These are phyloP conservation scores for Plumapathes pennacea DNA, from an alignment of 92 coral and sea anemone genomes.

Conservation along the genomic window DNA sequence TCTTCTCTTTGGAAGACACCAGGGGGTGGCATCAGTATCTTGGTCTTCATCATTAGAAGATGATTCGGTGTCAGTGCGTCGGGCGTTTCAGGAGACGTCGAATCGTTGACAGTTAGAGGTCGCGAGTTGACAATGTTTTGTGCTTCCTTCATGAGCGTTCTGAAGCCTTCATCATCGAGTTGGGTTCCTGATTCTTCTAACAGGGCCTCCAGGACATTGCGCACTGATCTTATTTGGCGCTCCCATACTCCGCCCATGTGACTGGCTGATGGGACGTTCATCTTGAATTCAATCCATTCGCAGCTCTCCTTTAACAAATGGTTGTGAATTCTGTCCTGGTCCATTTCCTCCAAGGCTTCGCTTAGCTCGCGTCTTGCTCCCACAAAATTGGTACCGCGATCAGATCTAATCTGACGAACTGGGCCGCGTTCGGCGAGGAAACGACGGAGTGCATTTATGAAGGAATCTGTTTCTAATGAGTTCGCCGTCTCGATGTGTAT, in stretches of 20 bases:
- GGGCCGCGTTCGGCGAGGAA: conserved; percentile 27
- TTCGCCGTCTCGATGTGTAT: conserved; percentile 13
- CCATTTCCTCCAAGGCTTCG: conserved; percentile 3
- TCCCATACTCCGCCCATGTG: conserved; percentile 44
- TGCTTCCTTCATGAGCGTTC: conserved; percentile 16
- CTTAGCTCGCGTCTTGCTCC: conserved; percentile 16
- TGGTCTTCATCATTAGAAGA: conserved; percentile 7
- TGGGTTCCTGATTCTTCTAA: conserved; percentile 9
- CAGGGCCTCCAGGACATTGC: conserved; percentile 7
- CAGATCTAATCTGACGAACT: conserved; percentile 3
- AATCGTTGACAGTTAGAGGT: conserved; percentile 7
- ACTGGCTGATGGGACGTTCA: conserved; percentile 23
- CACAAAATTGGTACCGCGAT: conserved; percentile 16
- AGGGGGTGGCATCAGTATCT: conserved; percentile 22
- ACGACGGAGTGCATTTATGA: conserved; percentile 31
- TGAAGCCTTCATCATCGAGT: conserved; percentile 17
- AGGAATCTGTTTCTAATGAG: conserved; percentile 11
- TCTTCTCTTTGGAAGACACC: conserved; percentile 30
- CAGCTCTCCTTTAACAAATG: conserved; percentile 8
- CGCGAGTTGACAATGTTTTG: conserved; percentile 25
- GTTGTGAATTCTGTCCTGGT: not conserved
- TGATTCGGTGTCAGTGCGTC: conserved; percentile 28
- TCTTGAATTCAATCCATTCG: conserved; percentile 25
- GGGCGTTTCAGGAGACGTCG: conserved; percentile 2
- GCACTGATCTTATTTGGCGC: conserved; percentile 21